A percentile compares a stretch with the other conserved stretches of the same genome.
Evolutionary conservation across 2,888 invertebrate species (phyloP).

Genomic region (Sarcophaga carnaria): DNA sequence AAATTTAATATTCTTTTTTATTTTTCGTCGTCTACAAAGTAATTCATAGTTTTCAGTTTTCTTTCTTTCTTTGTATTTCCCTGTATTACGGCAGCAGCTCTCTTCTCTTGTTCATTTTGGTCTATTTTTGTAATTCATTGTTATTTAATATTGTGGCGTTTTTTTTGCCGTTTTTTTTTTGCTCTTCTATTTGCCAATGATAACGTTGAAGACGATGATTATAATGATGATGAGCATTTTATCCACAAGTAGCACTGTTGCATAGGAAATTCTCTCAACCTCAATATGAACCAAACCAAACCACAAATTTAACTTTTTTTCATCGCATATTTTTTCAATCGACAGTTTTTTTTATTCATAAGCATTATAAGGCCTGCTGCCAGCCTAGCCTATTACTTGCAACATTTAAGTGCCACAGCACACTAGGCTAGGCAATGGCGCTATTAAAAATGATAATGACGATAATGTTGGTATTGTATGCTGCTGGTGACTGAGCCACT

Average conservation of each 20-base stretch:
- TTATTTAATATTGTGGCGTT: conserved; percentile 40
- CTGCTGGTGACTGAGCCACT: conserved; percentile 14
- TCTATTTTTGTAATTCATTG: conserved; percentile 31
- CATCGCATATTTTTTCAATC: conserved; percentile 1
- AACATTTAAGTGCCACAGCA: neutral
- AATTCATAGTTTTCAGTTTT: neutral
- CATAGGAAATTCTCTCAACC: conserved; percentile 63
- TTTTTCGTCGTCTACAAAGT: conserved; percentile 1
- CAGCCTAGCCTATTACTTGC: conserved; percentile 8
- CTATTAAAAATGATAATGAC: neutral
- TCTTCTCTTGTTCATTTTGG: conserved; percentile 16
- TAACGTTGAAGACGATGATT: conserved; percentile 3
- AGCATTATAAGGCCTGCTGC: neutral
- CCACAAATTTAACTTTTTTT: conserved; percentile 16
- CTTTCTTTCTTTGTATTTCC: neutral
- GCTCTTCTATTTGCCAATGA: neutral
- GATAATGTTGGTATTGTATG: neutral
- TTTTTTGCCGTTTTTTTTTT: neutral
- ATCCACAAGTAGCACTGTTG: conserved; percentile 55
- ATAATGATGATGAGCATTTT: conserved; percentile 2
- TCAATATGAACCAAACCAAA: conserved; percentile 58
- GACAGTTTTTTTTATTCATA: conserved; percentile 35
- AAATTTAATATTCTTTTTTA: conserved; percentile 52
- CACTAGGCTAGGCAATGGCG: neutral
- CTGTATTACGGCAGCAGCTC: conserved; percentile 1